Base-by-base conservation (phyloP, 2,113 vertebrate genomes). In the Oxygymnocypris stewartii region DNA sequence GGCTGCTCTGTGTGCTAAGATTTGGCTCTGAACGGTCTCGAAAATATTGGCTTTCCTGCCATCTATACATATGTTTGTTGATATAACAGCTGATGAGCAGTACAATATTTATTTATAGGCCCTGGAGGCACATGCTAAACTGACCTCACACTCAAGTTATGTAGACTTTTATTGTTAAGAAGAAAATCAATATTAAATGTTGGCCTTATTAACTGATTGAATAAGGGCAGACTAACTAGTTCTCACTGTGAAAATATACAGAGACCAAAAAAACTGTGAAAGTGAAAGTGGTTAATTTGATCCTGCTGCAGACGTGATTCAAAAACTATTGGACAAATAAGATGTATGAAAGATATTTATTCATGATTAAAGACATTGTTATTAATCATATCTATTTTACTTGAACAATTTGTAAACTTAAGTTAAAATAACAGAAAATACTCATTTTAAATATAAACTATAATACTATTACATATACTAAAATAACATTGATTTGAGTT, bases 1-100 rank as follows among this genome's bases (percentile, higher is more conserved):
- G 84, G 51, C 59, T 57, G 74, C 89, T 75, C 75, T 79, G 82
- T 78, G 16, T 2, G 0, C 20, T 12, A 11, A 71, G 65, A 71
- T 83, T 71, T 83, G 65, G 81, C 81, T 71, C 25, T 20, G 42
- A 67, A n/a, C 11, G 1, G 7, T 18, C 59, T 47, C 2, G 2
- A 67, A 82, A 49, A 67, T 1, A 0, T 65, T 47, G 13, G 57
- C 35, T 65, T 81, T 81, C n/a, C 40, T 81, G 77, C 79, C 40
- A 28, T 49, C 25, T 31, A 31, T 44, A 44, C 42, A 49, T 67
- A 47, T 54, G 81, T 31, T 23, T 71, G 81, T 14, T 54, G 81
- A 51, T 51, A 13, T 54, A 83, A 71, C 81, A 71, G 63, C 16
- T 69, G 81, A 47, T 47, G 59, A 47, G 59, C 35, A 42, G 23